These are phyloP conservation scores for Isotomurus palustris DNA, from an alignment of 2,888 invertebrate species.

Conservation along the genomic window DNA sequence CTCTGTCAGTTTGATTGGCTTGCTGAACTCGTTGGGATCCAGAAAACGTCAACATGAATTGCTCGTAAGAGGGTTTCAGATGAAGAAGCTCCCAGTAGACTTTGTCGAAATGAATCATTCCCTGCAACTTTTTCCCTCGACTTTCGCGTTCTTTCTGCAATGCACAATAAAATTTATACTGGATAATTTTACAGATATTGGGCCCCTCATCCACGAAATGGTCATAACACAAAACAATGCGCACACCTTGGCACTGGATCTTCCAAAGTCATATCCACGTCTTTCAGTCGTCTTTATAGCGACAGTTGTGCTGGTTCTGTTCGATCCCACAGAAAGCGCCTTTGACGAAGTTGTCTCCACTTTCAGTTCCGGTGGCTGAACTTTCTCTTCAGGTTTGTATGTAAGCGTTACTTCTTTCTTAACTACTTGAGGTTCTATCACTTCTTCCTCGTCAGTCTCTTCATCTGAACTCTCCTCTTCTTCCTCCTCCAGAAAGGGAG, in stretches of 20 bases:
- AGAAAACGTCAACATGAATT: constrained; percentile 36
- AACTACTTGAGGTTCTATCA: no score
- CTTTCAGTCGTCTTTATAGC: background rate
- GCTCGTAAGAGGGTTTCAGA: constrained; percentile 36
- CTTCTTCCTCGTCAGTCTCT: no score
- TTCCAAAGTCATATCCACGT: background rate
- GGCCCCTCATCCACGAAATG: background rate
- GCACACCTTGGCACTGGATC: background rate
- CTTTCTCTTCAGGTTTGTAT: no score
- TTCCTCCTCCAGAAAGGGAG: no score
- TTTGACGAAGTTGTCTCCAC: background rate
- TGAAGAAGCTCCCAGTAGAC: constrained; percentile 30
- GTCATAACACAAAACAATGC: background rate
- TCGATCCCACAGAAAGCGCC: background rate
- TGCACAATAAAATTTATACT: no score
- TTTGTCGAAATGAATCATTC: constrained; percentile 36
- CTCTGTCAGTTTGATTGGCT: constrained; percentile 36
- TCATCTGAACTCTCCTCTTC: background rate
- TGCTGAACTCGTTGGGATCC: constrained; percentile 30
- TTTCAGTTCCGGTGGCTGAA: background rate
- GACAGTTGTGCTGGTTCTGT: background rate
- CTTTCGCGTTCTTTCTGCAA: no score
- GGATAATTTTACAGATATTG: background rate
- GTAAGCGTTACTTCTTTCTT: no score
- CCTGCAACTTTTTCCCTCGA: constrained; percentile 33